Conservation (phyloP, 2,113 vertebrate species). For the Cepphus grylle region DNA sequence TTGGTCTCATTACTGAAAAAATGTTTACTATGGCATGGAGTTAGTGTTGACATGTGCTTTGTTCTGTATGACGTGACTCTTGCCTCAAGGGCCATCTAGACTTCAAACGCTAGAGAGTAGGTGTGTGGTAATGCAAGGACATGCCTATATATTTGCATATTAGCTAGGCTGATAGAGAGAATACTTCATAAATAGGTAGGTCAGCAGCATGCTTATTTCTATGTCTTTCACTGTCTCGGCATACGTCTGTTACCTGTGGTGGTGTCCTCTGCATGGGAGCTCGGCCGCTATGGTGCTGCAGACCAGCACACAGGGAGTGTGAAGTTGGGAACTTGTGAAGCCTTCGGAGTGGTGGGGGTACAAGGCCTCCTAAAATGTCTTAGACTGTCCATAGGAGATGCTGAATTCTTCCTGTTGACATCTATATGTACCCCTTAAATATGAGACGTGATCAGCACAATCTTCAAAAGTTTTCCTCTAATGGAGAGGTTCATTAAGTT, state of each 20-base stretch:
- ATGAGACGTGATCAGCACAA: neutral
- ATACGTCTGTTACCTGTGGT: neutral
- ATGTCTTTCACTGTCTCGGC: neutral
- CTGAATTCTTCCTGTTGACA: neutral
- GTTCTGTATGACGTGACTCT: neutral
- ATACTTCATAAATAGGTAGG: neutral
- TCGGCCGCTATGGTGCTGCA: accelerated
- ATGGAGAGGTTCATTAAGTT: neutral
- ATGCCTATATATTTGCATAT: neutral
- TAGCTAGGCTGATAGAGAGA: neutral
- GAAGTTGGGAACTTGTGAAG: neutral
- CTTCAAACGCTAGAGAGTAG: neutral
- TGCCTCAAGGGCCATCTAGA: neutral
- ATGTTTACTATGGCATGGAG: neutral
- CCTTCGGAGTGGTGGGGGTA: neutral
- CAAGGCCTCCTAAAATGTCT: neutral
- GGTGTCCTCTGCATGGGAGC: neutral
- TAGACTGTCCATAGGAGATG: neutral
- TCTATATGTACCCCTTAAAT: neutral
- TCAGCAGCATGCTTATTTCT: neutral
- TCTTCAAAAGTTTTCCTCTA: neutral
- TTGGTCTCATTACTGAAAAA: neutral
- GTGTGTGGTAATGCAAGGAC: neutral
- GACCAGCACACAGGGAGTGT: neutral
- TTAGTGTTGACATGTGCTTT: neutral